phyloP scores from a whole-genome alignment of 2,888 invertebrate genomes.

The Zaprionus obscuricornis region DNA sequence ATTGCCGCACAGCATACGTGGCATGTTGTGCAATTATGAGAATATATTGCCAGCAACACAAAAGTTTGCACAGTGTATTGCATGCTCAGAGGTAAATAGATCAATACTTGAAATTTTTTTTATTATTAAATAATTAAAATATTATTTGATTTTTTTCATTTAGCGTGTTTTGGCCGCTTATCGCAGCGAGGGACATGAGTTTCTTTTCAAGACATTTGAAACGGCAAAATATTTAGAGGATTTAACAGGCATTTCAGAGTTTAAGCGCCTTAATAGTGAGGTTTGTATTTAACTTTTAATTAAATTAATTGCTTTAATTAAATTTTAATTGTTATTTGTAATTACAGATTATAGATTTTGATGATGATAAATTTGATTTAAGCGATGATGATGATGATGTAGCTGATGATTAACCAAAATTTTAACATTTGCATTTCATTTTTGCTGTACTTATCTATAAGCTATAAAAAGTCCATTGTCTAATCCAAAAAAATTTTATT shows the following conservation, averaged over 20 bases:
- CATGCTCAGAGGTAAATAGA: constrained; percentile 92
- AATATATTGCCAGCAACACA: constrained; percentile 93
- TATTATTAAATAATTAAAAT: neutral
- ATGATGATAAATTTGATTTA: constrained; percentile 80
- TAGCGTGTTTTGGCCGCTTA: constrained; percentile 84
- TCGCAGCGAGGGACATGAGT: constrained; percentile 86
- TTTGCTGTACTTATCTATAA: no score
- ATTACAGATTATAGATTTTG: constrained; percentile 81
- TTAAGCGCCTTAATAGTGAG: constrained; percentile 86
- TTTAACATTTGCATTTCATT: no score
- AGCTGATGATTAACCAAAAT: no score
- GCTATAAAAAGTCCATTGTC: constrained; percentile 7
- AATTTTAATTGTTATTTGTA: neutral
- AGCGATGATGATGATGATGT: constrained; percentile 69
- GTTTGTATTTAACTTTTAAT: constrained; percentile 77
- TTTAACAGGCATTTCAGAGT: constrained; percentile 90
- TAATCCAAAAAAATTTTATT: constrained; percentile 31
- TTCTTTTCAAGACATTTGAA: constrained; percentile 91
- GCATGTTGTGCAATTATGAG: constrained; percentile 92
- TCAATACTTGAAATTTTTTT: no score
- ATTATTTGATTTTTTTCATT: constrained; percentile 17
- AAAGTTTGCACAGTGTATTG: constrained; percentile 95
- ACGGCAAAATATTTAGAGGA: constrained; percentile 93
- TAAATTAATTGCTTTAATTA: neutral
- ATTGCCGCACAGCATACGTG: constrained; percentile 96